Evolutionary conservation across 2,113 vertebrate species (phyloP), one percentile per base, ranked within the genome.

Genomic region (Protobothrops mucrosquamatus): DNA sequence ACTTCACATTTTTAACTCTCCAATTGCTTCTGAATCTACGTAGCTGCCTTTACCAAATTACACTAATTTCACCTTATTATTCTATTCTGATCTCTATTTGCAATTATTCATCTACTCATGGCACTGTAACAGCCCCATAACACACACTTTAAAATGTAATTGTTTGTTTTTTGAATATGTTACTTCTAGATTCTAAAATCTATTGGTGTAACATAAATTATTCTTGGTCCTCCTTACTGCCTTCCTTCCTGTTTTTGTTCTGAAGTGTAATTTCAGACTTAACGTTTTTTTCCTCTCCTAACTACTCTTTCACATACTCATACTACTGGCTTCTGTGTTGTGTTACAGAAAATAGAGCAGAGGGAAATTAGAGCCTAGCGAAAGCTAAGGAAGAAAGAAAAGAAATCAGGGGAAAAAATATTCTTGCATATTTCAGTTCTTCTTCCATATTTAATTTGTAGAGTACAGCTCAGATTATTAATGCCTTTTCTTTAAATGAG

Each of bases 291-390:
- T 5, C 7, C n/a, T 43, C 18, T 39, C 93, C 94, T 87, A 43
- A 81, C 34, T 43, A 81, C 3, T 81, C 18, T 81, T 81, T 48
- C 48, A 95, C 95, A 64, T 95, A 93, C 6, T 89, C 92, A 93
- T 91, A 26, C 91, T 92, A 52, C 23, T 96, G 96, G 74, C 12
- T 0, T 93, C 61, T 95, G 54, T 95, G 85, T 93, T 94, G 11
- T 94, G 92, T 85, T 95, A 91, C 94, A 93, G 94, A 96, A 94
- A 96, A 95, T 64, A 85, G 89, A 91, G 95, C 94, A 94, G 93
- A 92, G 96, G 96, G 96, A 97, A 97, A 97, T 96, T 96, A 97
- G 95, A 96, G 95, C 92, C 89, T 94, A 18, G 64, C 93, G 29
- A 94, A 96, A 94, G 92, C 94, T 91, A 74, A 51, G 10, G 5